A percentile compares a stretch with the other conserved stretches of the same genome.
Evolutionary conservation across 2,888 invertebrate genomes (phyloP).

Genomic region (Cenopis cana): DNA sequence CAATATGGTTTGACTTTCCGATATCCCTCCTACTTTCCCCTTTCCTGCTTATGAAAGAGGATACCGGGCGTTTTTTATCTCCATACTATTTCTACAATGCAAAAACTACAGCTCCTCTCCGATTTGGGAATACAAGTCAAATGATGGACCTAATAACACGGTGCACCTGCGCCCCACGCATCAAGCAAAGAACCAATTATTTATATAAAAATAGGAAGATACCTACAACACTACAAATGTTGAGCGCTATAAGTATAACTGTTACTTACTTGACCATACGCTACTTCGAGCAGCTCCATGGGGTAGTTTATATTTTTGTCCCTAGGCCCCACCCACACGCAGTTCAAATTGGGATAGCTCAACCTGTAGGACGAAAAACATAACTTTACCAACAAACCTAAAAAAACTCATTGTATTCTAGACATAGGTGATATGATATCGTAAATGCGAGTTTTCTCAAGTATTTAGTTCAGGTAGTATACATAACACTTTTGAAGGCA

Average conservation of each 20-base stretch:
- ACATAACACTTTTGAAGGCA: no score
- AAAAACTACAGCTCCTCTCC: neutral
- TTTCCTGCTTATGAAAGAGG: no score
- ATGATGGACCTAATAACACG: neutral
- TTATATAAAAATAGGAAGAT: neutral
- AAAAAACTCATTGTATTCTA: neutral
- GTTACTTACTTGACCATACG: slow-evolving; percentile 89
- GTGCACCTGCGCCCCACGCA: neutral
- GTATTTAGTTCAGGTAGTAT: no score
- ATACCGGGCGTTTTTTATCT: no score
- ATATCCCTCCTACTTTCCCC: no score
- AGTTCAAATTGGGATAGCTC: slow-evolving; percentile 89
- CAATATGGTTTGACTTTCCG: no score
- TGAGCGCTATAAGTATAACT: neutral
- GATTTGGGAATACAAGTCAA: neutral
- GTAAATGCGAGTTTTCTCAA: no score
- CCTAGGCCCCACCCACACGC: slow-evolving; percentile 92
- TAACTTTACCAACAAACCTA: neutral
- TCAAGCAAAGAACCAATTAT: neutral
- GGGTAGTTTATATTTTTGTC: slow-evolving; percentile 91
- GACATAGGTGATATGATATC: no score
- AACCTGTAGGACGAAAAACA: slow-evolving; percentile 61
- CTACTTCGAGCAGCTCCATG: slow-evolving; percentile 91
- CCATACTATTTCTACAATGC: no score
- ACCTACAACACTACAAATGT: neutral